These are phyloP conservation scores for Dromas ardeola DNA, from an alignment of 2,113 vertebrate genomes.

Conservation along the genomic window DNA sequence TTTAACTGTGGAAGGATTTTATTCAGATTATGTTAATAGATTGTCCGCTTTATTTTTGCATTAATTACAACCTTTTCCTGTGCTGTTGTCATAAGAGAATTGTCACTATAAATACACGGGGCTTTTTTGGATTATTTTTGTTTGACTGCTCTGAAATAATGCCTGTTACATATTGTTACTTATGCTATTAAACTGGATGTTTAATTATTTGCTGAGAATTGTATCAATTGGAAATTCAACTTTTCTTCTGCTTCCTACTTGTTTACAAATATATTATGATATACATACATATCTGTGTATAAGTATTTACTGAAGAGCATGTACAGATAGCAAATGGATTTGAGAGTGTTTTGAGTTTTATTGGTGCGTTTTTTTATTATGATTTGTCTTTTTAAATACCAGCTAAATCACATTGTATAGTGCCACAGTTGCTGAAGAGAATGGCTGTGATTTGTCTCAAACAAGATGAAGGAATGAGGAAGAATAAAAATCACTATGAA, in stretches of 20 bases:
- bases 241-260: not conserved
- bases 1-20: conserved; percentile 78
- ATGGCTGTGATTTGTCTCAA: not conserved
- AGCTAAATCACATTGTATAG: not conserved
- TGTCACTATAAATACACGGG: conserved; percentile 53
- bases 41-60: conserved; percentile 75
- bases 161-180: conserved; percentile 42
- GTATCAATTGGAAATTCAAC: not conserved
- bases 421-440: not conserved
- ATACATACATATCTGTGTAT: not conserved
- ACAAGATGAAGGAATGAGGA: not conserved
- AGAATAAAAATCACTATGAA: not conserved
- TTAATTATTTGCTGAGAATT: not conserved
- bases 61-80: conserved; percentile 76
- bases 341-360: not conserved
- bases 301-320: not conserved
- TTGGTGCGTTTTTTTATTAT: not conserved
- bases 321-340: not conserved
- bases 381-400: not conserved
- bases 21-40: conserved; percentile 83
- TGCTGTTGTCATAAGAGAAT: conserved; percentile 61
- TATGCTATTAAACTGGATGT: not conserved
- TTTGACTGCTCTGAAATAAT: conserved; percentile 59
- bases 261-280: not conserved
- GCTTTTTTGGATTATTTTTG: conserved; percentile 69